These are phyloP conservation scores for Hiodon alosoides DNA, from an alignment of 2,113 vertebrate genomes.

Conservation along the genomic window DNA sequence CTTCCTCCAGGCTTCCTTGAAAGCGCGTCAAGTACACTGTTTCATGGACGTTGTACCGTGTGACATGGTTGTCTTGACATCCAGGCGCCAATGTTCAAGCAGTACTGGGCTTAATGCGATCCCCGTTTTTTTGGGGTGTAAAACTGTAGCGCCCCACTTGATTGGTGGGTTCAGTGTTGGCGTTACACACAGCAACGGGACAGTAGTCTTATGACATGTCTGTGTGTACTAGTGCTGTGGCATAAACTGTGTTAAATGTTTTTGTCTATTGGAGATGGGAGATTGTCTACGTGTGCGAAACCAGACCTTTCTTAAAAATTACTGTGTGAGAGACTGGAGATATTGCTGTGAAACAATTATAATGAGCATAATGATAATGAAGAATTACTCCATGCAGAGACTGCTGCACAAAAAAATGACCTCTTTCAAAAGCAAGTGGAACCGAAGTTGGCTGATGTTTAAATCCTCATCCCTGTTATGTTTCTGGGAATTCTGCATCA, in stretches of 20 bases:
- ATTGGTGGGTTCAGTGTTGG: conserved; percentile 4
- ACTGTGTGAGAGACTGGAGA: conserved; percentile 24
- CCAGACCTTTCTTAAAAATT: conserved; percentile 8
- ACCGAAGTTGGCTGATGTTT: conserved; percentile 14
- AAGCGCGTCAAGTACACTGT: neutral
- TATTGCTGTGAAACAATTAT: conserved; percentile 8
- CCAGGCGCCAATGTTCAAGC: neutral
- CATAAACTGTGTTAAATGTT: conserved; percentile 15
- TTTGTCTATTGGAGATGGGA: conserved; percentile 12
- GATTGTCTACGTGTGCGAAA: conserved; percentile 5
- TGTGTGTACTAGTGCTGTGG: conserved; percentile 4
- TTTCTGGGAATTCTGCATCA: conserved; percentile 20
- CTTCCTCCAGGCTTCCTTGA: conserved; percentile 2
- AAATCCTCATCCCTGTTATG: conserved; percentile 19
- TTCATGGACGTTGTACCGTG: neutral
- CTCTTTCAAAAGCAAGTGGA: conserved; percentile 7
- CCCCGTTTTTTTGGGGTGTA: neutral
- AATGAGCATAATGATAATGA: neutral
- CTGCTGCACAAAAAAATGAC: conserved; percentile 14
- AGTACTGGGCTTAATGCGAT: neutral
- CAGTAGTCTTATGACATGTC: neutral
- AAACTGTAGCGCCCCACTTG: neutral
- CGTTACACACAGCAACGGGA: conserved; percentile 1
- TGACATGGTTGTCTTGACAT: neutral
- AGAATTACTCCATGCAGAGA: conserved; percentile 14